Conservation (phyloP, 1,140 invertebrate species). For the Drepana arcuata region DNA sequence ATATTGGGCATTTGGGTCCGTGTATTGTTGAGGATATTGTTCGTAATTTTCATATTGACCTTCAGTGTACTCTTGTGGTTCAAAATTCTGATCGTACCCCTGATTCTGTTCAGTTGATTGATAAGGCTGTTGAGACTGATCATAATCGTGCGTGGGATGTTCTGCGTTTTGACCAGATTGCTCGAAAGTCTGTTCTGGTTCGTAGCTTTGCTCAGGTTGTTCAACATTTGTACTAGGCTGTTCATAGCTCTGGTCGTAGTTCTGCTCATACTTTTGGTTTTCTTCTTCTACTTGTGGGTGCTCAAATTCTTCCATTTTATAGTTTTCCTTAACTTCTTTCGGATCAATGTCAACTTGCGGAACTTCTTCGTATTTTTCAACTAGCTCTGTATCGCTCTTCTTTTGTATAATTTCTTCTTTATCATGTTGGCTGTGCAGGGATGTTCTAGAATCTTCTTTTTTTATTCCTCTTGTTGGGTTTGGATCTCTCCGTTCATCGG, state of each 20-base stretch:
- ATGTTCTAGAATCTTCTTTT: conserved; percentile 15
- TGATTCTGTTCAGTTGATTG: conserved; percentile 15
- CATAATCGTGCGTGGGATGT: conserved; percentile 2
- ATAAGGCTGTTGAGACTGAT: conserved; percentile 10
- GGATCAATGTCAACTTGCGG: too few species aligned
- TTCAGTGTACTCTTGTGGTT: conserved; percentile 21
- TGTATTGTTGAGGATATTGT: conserved; percentile 41
- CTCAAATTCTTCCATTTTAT: conserved; percentile 1
- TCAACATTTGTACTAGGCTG: too few species aligned
- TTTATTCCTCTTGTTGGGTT: conserved; percentile 10
- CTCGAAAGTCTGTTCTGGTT: conserved; percentile 13
- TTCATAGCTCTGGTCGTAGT: conserved; percentile 13
- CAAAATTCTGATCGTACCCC: conserved; percentile 24
- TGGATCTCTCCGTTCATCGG: conserved; percentile 2
- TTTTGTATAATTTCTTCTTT: conserved; percentile 2
- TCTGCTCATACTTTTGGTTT: conserved; percentile 34
- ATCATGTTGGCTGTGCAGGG: neutral
- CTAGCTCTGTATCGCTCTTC: too few species aligned
- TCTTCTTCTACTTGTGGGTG: conserved; percentile 8
- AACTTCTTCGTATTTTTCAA: too few species aligned
- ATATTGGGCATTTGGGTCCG: conserved; percentile 32
- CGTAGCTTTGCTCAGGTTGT: too few species aligned
- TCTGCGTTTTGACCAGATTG: conserved; percentile 5
- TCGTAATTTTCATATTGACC: conserved; percentile 43
- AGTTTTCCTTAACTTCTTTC: conserved; percentile 3